A percentile compares a stretch with the other conserved stretches of the same genome.
Conservation (phyloP, 2,888 invertebrate genomes). For the Bruchidius siliquastri region DNA sequence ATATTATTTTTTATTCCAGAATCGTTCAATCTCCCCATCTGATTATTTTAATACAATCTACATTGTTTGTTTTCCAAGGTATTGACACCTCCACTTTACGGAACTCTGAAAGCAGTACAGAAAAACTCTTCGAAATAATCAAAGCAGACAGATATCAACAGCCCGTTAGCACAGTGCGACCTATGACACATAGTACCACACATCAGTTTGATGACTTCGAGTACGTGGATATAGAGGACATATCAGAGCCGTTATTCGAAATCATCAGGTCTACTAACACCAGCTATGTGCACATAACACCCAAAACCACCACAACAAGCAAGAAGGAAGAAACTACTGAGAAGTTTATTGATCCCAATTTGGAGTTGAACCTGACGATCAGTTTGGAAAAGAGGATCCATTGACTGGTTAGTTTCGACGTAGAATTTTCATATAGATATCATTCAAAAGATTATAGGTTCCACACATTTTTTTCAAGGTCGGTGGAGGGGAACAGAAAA, state of each 20-base stretch:
- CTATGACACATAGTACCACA: background rate
- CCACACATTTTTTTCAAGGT: too few species aligned
- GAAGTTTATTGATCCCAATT: conserved; percentile 5
- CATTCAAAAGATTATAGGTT: too few species aligned
- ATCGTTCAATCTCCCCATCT: too few species aligned
- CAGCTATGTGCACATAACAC: conserved; percentile 19
- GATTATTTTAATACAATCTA: too few species aligned
- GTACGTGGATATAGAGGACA: conserved; percentile 5
- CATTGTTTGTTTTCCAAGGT: too few species aligned
- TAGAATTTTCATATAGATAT: too few species aligned
- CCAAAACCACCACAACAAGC: conserved; percentile 11
- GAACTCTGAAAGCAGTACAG: conserved; percentile 22
- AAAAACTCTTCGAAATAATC: conserved; percentile 25
- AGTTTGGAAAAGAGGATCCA: background rate
- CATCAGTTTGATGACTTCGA: conserved; percentile 4
- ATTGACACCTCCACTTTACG: conserved; percentile 13
- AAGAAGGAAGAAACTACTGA: background rate
- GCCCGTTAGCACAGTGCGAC: background rate
- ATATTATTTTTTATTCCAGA: too few species aligned
- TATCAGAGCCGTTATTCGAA: conserved; percentile 12
- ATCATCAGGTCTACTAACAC: conserved; percentile 11
- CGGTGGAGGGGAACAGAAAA: too few species aligned
- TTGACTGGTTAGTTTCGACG: background rate
- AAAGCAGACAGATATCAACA: conserved; percentile 3
- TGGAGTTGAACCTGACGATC: conserved; percentile 9